Evolutionary conservation across 1,140 invertebrate species (phyloP), one percentile per base, ranked within the genome.

Genomic region (Zaprionus ornatus): DNA sequence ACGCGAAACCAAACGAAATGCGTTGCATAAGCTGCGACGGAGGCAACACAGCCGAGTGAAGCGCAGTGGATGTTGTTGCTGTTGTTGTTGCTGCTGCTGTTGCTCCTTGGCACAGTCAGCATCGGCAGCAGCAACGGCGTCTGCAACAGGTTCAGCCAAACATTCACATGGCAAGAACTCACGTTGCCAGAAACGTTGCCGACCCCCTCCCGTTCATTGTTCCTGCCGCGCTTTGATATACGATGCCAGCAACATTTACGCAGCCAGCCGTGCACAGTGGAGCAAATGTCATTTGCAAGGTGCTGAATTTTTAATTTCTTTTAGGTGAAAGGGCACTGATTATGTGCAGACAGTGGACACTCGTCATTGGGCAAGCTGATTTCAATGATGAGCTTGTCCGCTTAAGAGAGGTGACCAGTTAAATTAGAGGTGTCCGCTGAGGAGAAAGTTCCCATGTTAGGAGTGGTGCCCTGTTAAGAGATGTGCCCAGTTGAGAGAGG

Each of bases 101-200:
- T 56, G 40, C 40, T 13, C 4, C 32, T 37, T 13, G 32, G 56
- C 57, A 25, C 48, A 25, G 23, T 40, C 12, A 17, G n/a, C 62
- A 73, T 23, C 52, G 21, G 23, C 48, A 17, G 6, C 62, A 66
- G n/a, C 52, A 21, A n/a, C 48, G n/a, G 48, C 48, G 50, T 32
- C 72, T 50, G 73, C 73, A 75, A 75, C 73, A 75, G 73, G 73
- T 75, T 35, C 54, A 69, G 52, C 32, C 42, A 37, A 19, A 37
- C 52, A 59, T 60, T 64, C 73, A 71, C 61, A 71, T 54, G 65
- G 64, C 57, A 37, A 15, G n/a, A 17, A 29, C 72, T 62, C 60
- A 50, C 66, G 66, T 63, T 74, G 57, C 66, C 50, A 37, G 37
- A 50, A 63, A 29, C 57, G 54, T 57, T 66, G 64, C 25, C 27